A percentile compares a stretch with the other conserved stretches of the same genome.
These are phyloP conservation scores for Zaprionus inermis DNA, from an alignment of 1,140 invertebrate species.

Conservation along the genomic window DNA sequence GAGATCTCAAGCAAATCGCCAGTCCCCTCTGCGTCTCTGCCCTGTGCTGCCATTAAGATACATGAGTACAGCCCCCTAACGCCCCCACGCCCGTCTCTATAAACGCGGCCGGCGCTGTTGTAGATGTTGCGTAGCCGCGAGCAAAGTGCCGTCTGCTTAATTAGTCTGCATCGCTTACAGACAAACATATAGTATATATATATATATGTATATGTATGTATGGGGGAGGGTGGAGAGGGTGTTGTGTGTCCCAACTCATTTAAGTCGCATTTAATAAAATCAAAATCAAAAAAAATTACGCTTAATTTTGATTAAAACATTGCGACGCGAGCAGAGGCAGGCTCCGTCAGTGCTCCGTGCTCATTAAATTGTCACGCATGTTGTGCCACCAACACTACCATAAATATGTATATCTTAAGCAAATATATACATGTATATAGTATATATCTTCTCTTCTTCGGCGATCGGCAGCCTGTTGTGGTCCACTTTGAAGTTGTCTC, in stretches of 20 bases:
- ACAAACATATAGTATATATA: neutral
- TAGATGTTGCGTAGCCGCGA: slow-evolving; percentile 75
- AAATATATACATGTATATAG: neutral
- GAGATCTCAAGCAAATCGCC: slow-evolving; percentile 77
- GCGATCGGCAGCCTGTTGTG: slow-evolving; percentile 16
- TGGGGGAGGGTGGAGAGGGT: slow-evolving; percentile 4
- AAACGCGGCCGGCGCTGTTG: slow-evolving; percentile 68
- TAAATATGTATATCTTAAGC: neutral
- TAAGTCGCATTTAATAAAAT: slow-evolving; percentile 83
- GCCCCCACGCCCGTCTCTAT: slow-evolving; percentile 8
- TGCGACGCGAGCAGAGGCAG: slow-evolving; percentile 43
- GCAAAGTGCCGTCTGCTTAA: slow-evolving; percentile 76
- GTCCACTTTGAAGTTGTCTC: slow-evolving; percentile 68
- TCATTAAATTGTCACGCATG: slow-evolving; percentile 83
- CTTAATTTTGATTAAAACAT: slow-evolving; percentile 82
- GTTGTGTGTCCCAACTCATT: slow-evolving; percentile 68
- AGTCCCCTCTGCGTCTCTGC: neutral
- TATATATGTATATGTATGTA: neutral
- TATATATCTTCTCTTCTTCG: slow-evolving; percentile 4
- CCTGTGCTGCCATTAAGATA: neutral
- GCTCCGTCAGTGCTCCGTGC: slow-evolving; percentile 40
- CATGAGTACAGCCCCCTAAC: neutral
- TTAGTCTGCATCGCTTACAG: slow-evolving; percentile 65
- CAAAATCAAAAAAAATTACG: slow-evolving; percentile 74
- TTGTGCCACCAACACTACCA: slow-evolving; percentile 42